Percentiles rank a stretch among this genome's conserved stretches.
Conservation (phyloP, 2,888 invertebrate species). For the Trichogramma evanescens region DNA sequence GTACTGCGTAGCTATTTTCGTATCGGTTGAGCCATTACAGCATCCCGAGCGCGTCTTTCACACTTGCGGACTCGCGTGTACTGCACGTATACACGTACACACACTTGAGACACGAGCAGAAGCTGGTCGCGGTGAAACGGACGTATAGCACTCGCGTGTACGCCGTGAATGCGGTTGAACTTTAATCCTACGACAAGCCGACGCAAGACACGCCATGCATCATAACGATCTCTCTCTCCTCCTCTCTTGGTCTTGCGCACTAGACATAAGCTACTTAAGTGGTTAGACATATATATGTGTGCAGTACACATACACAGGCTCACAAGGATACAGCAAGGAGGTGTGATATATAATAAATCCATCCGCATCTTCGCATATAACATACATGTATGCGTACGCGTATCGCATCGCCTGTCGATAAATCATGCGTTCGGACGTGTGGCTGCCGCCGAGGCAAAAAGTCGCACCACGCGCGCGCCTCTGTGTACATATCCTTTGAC, state of each 20-base stretch:
- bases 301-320: neutral
- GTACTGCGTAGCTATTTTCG: too few species aligned
- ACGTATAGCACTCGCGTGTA: too few species aligned
- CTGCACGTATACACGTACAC: too few species aligned
- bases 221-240: conserved; percentile 13
- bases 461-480: too few species aligned
- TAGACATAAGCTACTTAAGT: conserved; percentile 20
- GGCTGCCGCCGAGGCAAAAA: neutral
- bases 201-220: conserved; percentile 16
- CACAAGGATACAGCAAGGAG: too few species aligned
- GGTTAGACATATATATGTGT: neutral
- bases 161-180: neutral
- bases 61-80: too few species aligned
- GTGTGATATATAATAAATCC: conserved; percentile 5
- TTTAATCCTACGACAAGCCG: conserved; percentile 6
- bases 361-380: conserved; percentile 4
- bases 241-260: neutral
- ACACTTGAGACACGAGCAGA: too few species aligned
- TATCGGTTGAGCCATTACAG: too few species aligned
- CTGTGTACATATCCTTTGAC: too few species aligned
- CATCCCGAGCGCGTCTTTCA: too few species aligned
- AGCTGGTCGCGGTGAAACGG: too few species aligned
- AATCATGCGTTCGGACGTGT: neutral
- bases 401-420: neutral
- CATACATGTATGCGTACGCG: neutral